Evolutionary conservation across 1,140 invertebrate species (phyloP).

Genomic region (Maniola jurtina): DNA sequence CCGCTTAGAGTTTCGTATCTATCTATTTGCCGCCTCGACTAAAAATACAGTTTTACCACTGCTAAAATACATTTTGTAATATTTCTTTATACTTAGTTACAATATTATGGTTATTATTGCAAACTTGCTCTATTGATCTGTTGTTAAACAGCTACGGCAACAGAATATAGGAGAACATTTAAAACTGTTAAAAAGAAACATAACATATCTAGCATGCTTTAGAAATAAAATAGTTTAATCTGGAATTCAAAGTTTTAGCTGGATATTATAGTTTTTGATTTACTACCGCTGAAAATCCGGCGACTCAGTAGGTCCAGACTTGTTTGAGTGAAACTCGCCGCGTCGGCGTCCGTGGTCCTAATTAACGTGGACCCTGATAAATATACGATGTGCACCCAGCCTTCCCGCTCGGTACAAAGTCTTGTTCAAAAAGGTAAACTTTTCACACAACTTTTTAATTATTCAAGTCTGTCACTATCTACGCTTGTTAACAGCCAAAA

Average conservation of each 20-base stretch:
- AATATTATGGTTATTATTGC: too few species aligned
- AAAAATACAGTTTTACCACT: too few species aligned
- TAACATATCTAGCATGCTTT: too few species aligned
- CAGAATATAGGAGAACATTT: too few species aligned
- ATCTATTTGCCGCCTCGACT: too few species aligned
- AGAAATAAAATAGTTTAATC: neutral
- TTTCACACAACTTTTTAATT: neutral
- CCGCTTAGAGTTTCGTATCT: too few species aligned
- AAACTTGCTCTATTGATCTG: too few species aligned
- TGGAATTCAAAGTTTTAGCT: neutral
- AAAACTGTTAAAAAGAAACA: too few species aligned
- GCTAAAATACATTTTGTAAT: too few species aligned
- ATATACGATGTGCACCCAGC: neutral
- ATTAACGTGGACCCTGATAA: constrained; percentile 11
- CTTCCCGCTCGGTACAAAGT: neutral
- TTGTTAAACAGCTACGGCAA: too few species aligned
- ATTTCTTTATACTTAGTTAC: too few species aligned
- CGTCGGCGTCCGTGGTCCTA: neutral
- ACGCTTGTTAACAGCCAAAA: neutral
- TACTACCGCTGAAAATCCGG: neutral
- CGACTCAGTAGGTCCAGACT: neutral
- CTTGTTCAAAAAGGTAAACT: constrained; percentile 1
- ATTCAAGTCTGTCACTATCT: neutral
- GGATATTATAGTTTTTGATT: neutral
- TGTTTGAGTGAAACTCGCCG: neutral